Conservation (phyloP, 1,140 invertebrate genomes). For the Wasmannia auropunctata region DNA sequence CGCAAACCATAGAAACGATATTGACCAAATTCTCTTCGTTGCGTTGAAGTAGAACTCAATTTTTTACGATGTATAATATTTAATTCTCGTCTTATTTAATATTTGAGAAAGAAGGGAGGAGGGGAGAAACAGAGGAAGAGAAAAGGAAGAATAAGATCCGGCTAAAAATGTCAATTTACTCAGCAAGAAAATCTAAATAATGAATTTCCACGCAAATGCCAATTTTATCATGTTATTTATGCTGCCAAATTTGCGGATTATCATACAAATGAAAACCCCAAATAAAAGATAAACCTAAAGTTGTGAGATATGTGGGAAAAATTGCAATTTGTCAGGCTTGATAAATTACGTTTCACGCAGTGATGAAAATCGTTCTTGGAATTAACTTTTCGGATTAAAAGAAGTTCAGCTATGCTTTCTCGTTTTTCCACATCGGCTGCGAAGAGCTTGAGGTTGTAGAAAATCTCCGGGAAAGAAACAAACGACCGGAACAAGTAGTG, state of each 20-base stretch:
- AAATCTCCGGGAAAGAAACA: background rate
- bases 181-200: background rate
- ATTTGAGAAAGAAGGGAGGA: background rate
- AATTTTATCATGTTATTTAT: background rate
- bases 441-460: background rate
- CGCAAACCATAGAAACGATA: constrained; percentile 2
- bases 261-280: background rate
- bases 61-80: background rate
- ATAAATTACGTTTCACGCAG: background rate
- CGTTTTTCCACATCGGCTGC: no score
- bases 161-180: background rate
- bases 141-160: background rate
- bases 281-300: background rate
- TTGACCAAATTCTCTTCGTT: background rate
- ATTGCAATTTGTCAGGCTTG: background rate
- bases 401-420: background rate
- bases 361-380: background rate
- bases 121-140: background rate
- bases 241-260: background rate
- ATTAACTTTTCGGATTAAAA: constrained; percentile 14
- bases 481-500: background rate
- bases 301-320: background rate
- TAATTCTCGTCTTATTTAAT: constrained; percentile 9
- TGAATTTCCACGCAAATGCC: background rate
- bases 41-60: background rate